These are phyloP conservation scores for Protobothrops flavoviridis DNA, from an alignment of 2,113 vertebrate species.

Conservation along the genomic window DNA sequence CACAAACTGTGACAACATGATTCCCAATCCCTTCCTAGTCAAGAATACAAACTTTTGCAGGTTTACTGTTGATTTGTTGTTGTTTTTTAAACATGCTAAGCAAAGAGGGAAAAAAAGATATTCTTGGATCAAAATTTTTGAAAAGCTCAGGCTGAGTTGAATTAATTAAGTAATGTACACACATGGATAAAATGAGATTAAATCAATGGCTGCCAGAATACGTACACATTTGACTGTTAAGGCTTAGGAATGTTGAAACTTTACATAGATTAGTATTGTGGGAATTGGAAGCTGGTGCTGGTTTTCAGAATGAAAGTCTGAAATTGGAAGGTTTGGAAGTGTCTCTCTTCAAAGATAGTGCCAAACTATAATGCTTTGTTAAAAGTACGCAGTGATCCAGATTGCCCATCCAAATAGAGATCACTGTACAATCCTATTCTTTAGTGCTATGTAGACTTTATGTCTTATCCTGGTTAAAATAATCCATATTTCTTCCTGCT, in stretches of 20 bases:
- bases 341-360: background rate
- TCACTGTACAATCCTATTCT: background rate
- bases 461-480: background rate
- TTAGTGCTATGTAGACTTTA: background rate
- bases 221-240: background rate
- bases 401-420: background rate
- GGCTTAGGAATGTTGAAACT: background rate
- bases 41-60: background rate
- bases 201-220: background rate
- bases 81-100: conserved; percentile 1
- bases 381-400: background rate
- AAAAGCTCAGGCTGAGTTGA: background rate
- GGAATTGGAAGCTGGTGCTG: background rate
- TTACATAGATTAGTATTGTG: background rate
- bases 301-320: background rate
- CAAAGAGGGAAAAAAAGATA: background rate
- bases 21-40: conserved; percentile 14
- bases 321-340: background rate
- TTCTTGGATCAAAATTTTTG: background rate
- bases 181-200: background rate
- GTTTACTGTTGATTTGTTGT: conserved; percentile 3
- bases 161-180: background rate
- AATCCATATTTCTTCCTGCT: background rate
- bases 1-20: background rate
- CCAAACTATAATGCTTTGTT: background rate